Base-by-base conservation (phyloP, 2,888 invertebrate species). In the Megastigmus dorsalis region DNA sequence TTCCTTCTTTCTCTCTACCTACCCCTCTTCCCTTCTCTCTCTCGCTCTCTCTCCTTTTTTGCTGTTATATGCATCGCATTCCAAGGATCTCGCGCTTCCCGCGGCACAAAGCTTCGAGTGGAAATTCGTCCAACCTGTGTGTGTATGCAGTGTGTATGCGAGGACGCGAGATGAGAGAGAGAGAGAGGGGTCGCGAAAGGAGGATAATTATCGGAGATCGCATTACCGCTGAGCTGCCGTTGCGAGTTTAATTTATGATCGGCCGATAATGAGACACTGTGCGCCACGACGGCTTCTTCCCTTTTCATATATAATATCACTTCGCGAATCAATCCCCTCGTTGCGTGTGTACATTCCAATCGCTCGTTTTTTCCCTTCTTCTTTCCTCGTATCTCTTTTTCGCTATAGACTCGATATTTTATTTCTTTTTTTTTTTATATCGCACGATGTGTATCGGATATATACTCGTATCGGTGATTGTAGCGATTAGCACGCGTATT, bases 191-290 rank as follows among this genome's bases (percentile, higher is more conserved):
- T n/a, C n/a, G n/a, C n/a, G 28, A 2, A 57, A 36, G 63, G 20
- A 50, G 59, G 73, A 75, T 69, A 80, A 83, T 83, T 82, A 83
- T 83, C 82, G 83, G 80, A 82, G 80, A 83, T 83, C 82, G 81
- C 80, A 82, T 83, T 83, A 83, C 80, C 80, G 77, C 75, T 76
- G 71, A 66, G 76, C n/a, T n/a, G n/a, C n/a, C n/a, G n/a, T n/a
- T 71, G 77, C 77, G 79, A 82, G 80, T 81, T 80, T 78, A 82
- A 80, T 81, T 81, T 80, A 52, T 75, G 79, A 82, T 81, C 80
- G 75, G 77, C 78, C 79, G 79, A 52, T 74, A 65, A 74, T 74
- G 74, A 74, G 68, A 36, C 63, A 43, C 10, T 18, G 20, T 33
- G 15, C 15, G 26, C n/a, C n/a, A n/a, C n/a, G n/a, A n/a, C n/a